Evolutionary conservation across 2,888 invertebrate species (phyloP).

Genomic region (Trichopoda pennipes): DNA sequence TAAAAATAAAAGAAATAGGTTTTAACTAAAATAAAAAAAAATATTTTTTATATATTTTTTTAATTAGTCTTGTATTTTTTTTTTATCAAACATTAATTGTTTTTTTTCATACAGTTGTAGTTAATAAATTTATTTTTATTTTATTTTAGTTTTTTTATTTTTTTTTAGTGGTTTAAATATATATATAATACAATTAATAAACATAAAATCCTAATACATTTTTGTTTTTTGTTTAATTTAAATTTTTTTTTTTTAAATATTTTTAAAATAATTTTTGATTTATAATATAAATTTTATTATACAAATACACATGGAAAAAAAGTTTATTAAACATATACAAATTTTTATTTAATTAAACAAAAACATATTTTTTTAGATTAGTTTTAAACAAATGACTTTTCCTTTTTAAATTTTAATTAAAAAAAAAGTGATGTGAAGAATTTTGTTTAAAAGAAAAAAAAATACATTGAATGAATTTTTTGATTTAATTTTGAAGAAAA

Average conservation of each 20-base stretch:
- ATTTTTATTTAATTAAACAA: conserved; percentile 34
- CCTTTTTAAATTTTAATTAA: neutral
- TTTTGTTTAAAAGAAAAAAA: conserved; percentile 6
- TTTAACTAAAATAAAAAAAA: neutral
- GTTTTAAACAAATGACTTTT: conserved; percentile 13
- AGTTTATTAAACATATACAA: conserved; percentile 65
- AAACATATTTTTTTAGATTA: conserved; percentile 6
- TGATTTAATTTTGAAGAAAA: conserved; percentile 15
- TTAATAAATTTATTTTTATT: conserved; percentile 46
- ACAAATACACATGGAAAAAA: conserved; percentile 59
- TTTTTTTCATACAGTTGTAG: conserved; percentile 64
- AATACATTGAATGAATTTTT: conserved; percentile 13
- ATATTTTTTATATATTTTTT: neutral
- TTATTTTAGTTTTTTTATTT: neutral
- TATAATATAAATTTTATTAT: conserved; percentile 46
- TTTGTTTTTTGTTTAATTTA: conserved; percentile 35
- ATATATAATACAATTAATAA: conserved; percentile 41
- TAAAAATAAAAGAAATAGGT: conserved; percentile 7
- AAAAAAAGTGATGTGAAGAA: conserved; percentile 17
- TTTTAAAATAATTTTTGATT: conserved; percentile 1
- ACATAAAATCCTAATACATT: conserved; percentile 46
- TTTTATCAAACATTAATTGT: conserved; percentile 67
- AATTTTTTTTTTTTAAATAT: conserved; percentile 8
- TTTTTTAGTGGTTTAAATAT: conserved; percentile 33
- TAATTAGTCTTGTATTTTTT: conserved; percentile 53